Evolutionary conservation across 2,113 vertebrate genomes (phyloP).

Genomic region (Martes martes): DNA sequence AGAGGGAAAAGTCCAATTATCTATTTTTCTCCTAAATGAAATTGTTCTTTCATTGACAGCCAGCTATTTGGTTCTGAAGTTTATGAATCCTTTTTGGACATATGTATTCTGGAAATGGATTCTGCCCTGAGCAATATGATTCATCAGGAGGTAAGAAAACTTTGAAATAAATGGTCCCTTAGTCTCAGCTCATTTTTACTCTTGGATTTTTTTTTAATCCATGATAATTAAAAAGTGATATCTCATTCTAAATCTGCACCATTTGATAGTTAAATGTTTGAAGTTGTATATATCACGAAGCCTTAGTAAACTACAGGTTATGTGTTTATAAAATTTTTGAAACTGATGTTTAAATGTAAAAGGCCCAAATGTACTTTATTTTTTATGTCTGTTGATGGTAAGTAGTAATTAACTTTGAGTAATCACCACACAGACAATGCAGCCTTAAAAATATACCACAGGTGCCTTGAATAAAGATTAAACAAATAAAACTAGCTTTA

Average conservation of each 20-base stretch:
- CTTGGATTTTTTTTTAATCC: not conserved
- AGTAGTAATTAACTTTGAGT: not conserved
- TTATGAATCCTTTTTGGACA: not conserved
- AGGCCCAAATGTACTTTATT: not conserved
- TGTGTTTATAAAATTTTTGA: not conserved
- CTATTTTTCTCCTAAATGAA: not conserved
- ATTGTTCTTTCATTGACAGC: not conserved
- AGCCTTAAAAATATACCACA: not conserved
- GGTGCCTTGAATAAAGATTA: not conserved
- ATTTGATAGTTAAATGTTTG: not conserved
- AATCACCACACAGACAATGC: not conserved
- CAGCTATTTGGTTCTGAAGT: not conserved
- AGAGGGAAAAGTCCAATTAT: not conserved
- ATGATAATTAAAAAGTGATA: not conserved
- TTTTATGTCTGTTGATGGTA: not conserved
- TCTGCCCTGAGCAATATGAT: not conserved
- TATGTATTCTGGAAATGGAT: not conserved
- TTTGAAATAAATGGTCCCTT: not conserved
- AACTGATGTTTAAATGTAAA: slow-evolving; percentile 1
- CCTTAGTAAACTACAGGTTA: not conserved
- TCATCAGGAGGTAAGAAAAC: not conserved
- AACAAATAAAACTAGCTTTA: slow-evolving; percentile 2
- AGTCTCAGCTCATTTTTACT: not conserved
- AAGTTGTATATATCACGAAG: not conserved
- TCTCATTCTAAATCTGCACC: not conserved